Base-by-base conservation (phyloP, 1,140 invertebrate species). In the Drosophila orena region DNA sequence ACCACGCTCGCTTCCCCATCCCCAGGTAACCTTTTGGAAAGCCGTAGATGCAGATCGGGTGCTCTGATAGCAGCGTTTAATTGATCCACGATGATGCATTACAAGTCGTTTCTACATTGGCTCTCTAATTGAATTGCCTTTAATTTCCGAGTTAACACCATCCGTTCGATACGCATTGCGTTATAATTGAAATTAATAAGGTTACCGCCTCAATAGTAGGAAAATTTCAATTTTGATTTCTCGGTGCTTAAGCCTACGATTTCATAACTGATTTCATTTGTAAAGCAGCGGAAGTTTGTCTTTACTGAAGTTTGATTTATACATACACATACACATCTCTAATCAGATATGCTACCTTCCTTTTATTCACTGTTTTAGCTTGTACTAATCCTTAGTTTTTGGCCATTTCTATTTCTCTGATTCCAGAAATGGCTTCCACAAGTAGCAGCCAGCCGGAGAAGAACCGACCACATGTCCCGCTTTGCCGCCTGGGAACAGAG, bases 361-460 rank as follows among this genome's bases (percentile, higher is more conserved):
- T 30, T 30, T 8, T 30, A 10, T 30, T 30, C 0, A 3, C 8
- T 30, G 30, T 30, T 3, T 30, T 10, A 8, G 30, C 30, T 30
- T 30, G 8, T 38, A 38, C 47, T 59, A 44, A 64, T 52, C 27
- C 11, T 5, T 37, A 38, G 40, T 15, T 38, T 71, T 68, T 20
- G 20, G 27, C 24, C 14, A 30, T 6, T 4, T 35, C 37, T 47
- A 30, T 6, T 4, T 35, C 37, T 47, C 66, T 54, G 30, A 44
- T 88, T 85, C 15, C 62, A 90, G 86, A 85, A 90, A 90, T 90
- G 86, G 86, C 86, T 90, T 90, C 86, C 86, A 86, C 69, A 65
- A 90, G 71, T 84, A 85, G 71, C 74, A 80, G 69, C 77, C 78
- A 77, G 71, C 76, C 65, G 70, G 61, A 74, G 52, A 54, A 53